Base-by-base conservation (phyloP, 2,797 vertebrate species). In the Botia almorhae region DNA sequence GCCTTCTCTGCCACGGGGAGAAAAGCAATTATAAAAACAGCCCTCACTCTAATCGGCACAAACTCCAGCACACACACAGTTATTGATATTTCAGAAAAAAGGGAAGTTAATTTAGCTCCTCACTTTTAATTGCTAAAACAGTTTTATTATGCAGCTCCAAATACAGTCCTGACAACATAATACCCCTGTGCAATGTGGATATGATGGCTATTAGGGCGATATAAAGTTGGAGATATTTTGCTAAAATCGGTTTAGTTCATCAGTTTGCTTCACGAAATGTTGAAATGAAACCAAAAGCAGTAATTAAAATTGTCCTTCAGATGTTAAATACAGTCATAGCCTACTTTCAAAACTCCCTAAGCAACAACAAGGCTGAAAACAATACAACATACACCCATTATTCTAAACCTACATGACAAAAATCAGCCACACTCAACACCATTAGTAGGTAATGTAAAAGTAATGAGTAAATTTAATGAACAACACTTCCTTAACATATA, bases 1-100 rank as follows among this genome's bases (percentile, higher is more conserved):
- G 94, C 92, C 94, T 91, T 89, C 90, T 91, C 91, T 87, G 94
- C 95, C 94, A 93, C 85, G 89, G 94, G 95, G 95, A 93, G 90
- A 93, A 95, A 95, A 94, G 93, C 94, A 95, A 96, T 96, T 96
- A 96, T 95, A 95, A 95, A 96, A 96, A 95, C 94, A 94, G 92
- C 93, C 92, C 93, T 94, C 92, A 93, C 91, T 92, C 93, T 92
- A 91, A 93, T 92, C 94, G 92, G 90, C 92, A 93, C 93, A 93
- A 88, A 91, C 94, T 93, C 90, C 91, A 88, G 92, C 92, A 92
- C 89, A 92, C 92, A 93, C 90, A 93, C 89, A 90, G 93, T 94
- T 95, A 96, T 95, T 95, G 94, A 96, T 94, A 94, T 92, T 93
- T 63, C 58, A 65, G 73, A 72, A 78, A 75, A 70, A 78, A 70